Evolutionary conservation across 2,113 vertebrate species (phyloP), one percentile per base, ranked within the genome.

Genomic region (Gymnarchus niloticus): DNA sequence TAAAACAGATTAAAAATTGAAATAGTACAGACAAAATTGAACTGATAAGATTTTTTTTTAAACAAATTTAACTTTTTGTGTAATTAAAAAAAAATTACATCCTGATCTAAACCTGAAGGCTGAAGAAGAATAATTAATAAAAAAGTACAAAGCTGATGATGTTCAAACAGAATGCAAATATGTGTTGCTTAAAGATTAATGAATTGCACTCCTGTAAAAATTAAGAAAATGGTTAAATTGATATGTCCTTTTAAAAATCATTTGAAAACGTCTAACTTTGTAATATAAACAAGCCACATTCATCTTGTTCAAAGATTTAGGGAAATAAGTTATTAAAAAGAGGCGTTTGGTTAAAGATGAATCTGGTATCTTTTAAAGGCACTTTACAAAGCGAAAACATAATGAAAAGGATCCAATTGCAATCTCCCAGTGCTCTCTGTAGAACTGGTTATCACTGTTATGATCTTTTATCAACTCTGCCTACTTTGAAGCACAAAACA

Each of bases 381-480:
- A n/a, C 46, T 80, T 80, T n/a, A 80, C 48, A 80, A 81, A 49
- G 77, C 8, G 25, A 81, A 25, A 81, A 81, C 25, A 6, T 81
- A 49, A 81, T 49, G 44, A 51, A 25, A 81, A 81, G 44, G n/a
- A 80, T 81, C 77, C 49, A 81, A 81, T 81, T 81, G 41, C 77
- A 48, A 51, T 81, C 77, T 51, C 25, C 48, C 23, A 49, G 41
- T 37, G 41, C 23, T 2, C 76, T n/a, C 6, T 28, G 46, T 81
- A 25, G 25, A 49, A 28, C 77, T n/a, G 56, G 5, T 81, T 51
- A 51, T 51, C 23, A 1, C 25, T 41, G 33, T 41, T 73, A 49
- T 81, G 12, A 81, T 81, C 21, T 48, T 44, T 49, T 44, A 49
- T 48, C 76, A 80, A 80, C 44, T 80, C 21, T 9, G 41, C 44